Base-by-base conservation (phyloP, 2,888 invertebrate species). In the Nephrotoma guestfalica region DNA sequence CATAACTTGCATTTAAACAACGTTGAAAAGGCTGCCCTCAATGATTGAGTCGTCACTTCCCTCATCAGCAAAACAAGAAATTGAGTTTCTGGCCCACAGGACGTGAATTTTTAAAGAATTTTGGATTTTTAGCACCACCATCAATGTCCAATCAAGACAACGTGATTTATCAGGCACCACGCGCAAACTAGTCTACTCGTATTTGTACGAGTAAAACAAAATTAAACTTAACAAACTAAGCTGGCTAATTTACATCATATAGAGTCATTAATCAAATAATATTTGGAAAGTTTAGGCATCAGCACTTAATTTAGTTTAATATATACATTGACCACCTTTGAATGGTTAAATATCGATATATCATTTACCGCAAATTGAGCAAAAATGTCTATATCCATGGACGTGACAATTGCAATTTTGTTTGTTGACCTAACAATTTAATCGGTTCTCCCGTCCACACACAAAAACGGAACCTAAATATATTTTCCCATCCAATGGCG, bases 361-460 rank as follows among this genome's bases (percentile, higher is more conserved):
- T 30, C 71, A 6, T 71, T 7, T 30, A 71, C 9, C 71, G 4
- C 30, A 71, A 18, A 71, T 71, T 15, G 6, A 57, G 0, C n/a
- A n/a, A 51, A 51, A 51, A 51, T 9, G 2, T 30, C 30, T 71
- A 30, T 71, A 71, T 71, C 9, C 9, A 5, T 6, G 71, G 6
- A 51, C 51, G 51, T 51, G 51, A 51, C 30, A 71, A 71, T 71
- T 71, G 9, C 30, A 71, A 30, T 71, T 71, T 71, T 71, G 71
- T 30, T 30, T 71, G 71, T 71, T 71, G 71, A 30, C 71, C 71
- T 30, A 71, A 71, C 30, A 71, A 30, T 71, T 71, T 71, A 71
- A 71, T 71, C 71, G 71, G 71, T 71, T 18, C 2, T 71, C 30
- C 7, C 9, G 30, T 9, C n/a, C 71, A 5, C 71, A 30, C 1